phyloP scores from a whole-genome alignment of 1,140 invertebrate genomes.

The Euschistus heros region DNA sequence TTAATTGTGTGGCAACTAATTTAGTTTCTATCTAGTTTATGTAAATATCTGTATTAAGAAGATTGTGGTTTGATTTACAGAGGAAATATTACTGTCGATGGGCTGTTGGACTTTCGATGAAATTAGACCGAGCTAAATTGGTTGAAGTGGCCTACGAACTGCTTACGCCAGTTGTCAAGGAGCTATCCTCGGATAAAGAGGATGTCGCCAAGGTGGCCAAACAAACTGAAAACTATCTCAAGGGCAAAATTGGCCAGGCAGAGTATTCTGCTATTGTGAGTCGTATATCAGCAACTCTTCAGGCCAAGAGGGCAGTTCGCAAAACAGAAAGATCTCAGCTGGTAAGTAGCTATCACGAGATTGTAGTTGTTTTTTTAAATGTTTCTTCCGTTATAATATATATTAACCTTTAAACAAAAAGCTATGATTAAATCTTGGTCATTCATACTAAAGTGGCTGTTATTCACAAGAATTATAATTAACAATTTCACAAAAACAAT shows the following conservation, averaged over 20 bases:
- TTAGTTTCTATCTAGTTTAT: no score
- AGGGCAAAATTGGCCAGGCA: slow-evolving; percentile 51
- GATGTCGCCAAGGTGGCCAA: slow-evolving; percentile 45
- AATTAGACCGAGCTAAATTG: slow-evolving; percentile 44
- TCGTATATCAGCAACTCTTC: slow-evolving; percentile 45
- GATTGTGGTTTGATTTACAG: slow-evolving; percentile 35
- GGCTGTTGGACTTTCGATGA: slow-evolving; percentile 51
- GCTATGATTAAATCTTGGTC: no score
- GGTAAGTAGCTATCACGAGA: slow-evolving; percentile 32
- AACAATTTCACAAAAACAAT: no score
- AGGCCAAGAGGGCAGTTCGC: slow-evolving; percentile 50
- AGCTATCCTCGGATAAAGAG: slow-evolving; percentile 43
- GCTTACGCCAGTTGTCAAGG: slow-evolving; percentile 54
- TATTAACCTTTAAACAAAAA: not conserved
- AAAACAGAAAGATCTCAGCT: slow-evolving; percentile 49
- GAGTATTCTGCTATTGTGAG: slow-evolving; percentile 49
- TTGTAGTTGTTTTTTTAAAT: no score
- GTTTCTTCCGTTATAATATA: not conserved
- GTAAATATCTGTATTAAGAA: not conserved
- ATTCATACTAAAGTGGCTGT: no score
- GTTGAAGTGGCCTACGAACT: slow-evolving; percentile 43
- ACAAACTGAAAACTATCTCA: slow-evolving; percentile 53
- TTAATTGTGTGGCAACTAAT: no score
- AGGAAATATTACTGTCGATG: slow-evolving; percentile 58
- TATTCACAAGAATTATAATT: no score